A percentile compares a stretch with the other conserved stretches of the same genome.
These are phyloP conservation scores for Bellardia pandia DNA, from an alignment of 2,888 invertebrate genomes.

Conservation along the genomic window DNA sequence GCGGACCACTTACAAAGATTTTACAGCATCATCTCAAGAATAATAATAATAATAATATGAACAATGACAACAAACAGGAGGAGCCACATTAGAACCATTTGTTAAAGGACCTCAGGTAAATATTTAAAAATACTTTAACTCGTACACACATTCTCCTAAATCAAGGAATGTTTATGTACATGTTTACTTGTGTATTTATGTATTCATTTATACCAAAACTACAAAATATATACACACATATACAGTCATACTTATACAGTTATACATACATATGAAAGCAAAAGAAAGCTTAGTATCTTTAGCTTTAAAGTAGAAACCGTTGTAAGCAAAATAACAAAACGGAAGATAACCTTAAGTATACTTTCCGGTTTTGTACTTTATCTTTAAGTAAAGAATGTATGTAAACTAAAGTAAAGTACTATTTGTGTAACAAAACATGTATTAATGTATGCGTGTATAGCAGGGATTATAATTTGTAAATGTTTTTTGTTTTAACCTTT, in stretches of 20 bases:
- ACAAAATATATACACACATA: not conserved
- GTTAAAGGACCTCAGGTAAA: constrained; percentile 75
- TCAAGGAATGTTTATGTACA: constrained; percentile 20
- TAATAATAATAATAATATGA: constrained; percentile 65
- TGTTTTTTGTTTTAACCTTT: constrained; percentile 49
- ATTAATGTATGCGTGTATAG: constrained; percentile 13
- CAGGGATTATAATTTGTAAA: constrained; percentile 51
- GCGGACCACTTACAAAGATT: constrained; percentile 55
- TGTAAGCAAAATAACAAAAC: constrained; percentile 38
- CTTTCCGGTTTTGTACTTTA: constrained; percentile 58
- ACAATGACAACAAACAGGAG: constrained; percentile 73
- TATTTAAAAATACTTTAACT: constrained; percentile 73
- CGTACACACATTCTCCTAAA: constrained; percentile 46
- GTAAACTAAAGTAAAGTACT: not conserved
- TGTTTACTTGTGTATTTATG: not conserved
- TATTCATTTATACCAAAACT: not conserved
- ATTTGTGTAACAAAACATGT: constrained; percentile 40
- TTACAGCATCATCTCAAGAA: constrained; percentile 60
- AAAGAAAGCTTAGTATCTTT: constrained; percentile 32
- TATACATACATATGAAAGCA: not conserved
- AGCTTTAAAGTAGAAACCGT: constrained; percentile 28
- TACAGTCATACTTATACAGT: not conserved
- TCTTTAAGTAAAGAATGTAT: constrained; percentile 22
- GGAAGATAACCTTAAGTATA: constrained; percentile 66
- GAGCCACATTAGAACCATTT: constrained; percentile 72